phyloP scores from a whole-genome alignment of 2,113 vertebrate genomes.

The Micronycteris hirsuta region DNA sequence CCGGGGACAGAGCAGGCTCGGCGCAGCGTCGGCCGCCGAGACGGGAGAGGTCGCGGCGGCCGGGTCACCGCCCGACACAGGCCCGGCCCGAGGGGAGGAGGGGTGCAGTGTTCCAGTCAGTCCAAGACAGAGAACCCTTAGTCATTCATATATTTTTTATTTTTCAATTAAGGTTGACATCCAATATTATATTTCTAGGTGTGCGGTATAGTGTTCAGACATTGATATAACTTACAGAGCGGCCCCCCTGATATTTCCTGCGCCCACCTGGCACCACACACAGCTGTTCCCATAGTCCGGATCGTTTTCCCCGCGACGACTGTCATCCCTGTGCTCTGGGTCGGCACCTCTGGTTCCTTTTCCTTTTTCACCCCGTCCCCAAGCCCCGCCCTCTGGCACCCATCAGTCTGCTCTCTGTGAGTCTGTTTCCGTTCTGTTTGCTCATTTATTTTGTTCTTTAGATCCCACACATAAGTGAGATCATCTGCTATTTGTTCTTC shows the following conservation, averaged over 20 bases:
- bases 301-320: no score
- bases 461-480: no score
- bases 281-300: no score
- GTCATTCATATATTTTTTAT: background rate
- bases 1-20: background rate
- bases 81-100: background rate
- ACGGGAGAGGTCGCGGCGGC: background rate
- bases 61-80: background rate
- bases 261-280: no score
- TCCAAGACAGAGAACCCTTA: background rate
- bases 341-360: rapidly evolving
- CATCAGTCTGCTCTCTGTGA: no score
- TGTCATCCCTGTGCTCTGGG: no score
- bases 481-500: background rate
- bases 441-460: no score
- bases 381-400: no score
- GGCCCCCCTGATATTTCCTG: no score
- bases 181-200: background rate
- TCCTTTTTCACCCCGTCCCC: rapidly evolving
- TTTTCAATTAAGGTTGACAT: background rate
- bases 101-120: rapidly evolving
- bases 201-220: background rate
- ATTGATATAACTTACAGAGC: background rate
- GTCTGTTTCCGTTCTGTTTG: no score
- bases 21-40: background rate